Percentiles rank a stretch among this genome's conserved stretches.
These are phyloP conservation scores for Dysmachus trigonus DNA, from an alignment of 2,888 invertebrate genomes.

Conservation along the genomic window DNA sequence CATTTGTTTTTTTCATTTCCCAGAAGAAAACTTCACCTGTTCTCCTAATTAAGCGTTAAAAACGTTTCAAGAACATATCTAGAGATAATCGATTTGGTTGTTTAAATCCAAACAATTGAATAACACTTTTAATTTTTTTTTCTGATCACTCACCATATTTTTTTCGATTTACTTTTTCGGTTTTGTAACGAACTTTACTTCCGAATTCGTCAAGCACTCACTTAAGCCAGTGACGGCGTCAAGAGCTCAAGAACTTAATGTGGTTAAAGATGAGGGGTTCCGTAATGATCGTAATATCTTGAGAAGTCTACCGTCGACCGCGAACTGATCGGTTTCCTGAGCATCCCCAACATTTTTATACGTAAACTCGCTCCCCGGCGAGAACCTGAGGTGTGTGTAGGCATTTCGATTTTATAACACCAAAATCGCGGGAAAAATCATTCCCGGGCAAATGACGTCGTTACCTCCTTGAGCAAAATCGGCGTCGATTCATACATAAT, in stretches of 20 bases:
- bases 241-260: background rate
- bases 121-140: background rate
- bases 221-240: background rate
- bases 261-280: background rate
- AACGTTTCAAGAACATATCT: background rate
- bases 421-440: background rate
- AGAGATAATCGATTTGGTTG: background rate
- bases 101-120: background rate
- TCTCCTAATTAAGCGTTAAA: background rate
- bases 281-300: background rate
- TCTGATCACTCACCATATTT: conserved; percentile 24
- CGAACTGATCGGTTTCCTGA: background rate
- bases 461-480: conserved; percentile 1
- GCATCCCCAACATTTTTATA: conserved; percentile 6
- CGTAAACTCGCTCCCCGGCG: background rate
- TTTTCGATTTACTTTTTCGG: background rate
- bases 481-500: background rate
- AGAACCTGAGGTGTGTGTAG: background rate
- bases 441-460: conserved; percentile 9
- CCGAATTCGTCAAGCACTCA: background rate
- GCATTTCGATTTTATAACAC: background rate
- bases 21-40: background rate
- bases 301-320: background rate
- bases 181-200: background rate
- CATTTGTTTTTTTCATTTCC: background rate